phyloP scores from a whole-genome alignment of 1,140 invertebrate genomes.

The Magallana angulata region DNA sequence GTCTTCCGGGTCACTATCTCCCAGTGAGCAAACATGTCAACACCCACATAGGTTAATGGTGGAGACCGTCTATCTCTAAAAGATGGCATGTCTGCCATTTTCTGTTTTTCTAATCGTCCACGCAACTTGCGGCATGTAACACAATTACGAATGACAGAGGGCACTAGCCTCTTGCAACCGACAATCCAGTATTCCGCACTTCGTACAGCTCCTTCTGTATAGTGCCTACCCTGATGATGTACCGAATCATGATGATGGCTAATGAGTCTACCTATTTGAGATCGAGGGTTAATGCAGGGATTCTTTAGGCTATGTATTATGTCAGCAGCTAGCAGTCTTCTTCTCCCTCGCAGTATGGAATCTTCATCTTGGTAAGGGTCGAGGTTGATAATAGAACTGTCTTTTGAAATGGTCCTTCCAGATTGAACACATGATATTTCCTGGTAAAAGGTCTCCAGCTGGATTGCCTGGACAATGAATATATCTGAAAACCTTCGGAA shows the following conservation, averaged over 20 bases:
- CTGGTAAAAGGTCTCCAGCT: background rate
- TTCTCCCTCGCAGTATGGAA: background rate
- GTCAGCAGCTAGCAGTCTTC: background rate
- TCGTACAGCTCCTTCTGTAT: no score
- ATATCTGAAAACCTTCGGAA: conserved; percentile 14
- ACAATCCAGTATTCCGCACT: no score
- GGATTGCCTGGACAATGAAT: conserved; percentile 30
- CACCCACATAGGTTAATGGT: no score
- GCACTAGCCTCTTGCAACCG: conserved; percentile 35
- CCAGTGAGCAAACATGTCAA: conserved; percentile 58
- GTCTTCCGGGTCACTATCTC: no score
- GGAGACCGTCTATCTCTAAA: conserved; percentile 43
- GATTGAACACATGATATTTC: conserved; percentile 39
- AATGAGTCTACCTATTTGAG: background rate
- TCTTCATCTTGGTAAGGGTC: background rate
- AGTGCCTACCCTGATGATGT: no score
- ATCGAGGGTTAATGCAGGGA: conserved; percentile 2
- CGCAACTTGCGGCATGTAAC: no score
- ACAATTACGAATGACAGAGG: conserved; percentile 23
- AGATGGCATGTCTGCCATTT: conserved; percentile 32
- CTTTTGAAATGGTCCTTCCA: no score
- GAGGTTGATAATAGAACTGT: no score
- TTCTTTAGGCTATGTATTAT: background rate
- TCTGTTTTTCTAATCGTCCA: conserved; percentile 19
- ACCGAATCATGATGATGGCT: conserved; percentile 10